Evolutionary conservation across 1,140 invertebrate genomes (phyloP).

Genomic region (Drosophila littoralis): DNA sequence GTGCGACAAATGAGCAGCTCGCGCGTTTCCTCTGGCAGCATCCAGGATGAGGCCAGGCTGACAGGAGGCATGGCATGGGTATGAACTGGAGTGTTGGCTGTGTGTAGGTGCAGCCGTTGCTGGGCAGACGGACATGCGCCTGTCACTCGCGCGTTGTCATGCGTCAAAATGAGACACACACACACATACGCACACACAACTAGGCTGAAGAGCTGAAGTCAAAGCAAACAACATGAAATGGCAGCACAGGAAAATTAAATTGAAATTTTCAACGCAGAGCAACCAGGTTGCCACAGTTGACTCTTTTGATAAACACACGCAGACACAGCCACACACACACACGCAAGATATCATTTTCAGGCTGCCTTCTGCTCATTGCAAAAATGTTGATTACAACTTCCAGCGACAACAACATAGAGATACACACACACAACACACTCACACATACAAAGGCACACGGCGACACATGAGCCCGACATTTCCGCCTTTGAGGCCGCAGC

Average conservation of each 20-base stretch:
- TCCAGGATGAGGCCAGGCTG: conserved; percentile 17
- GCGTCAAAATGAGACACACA: conserved; percentile 61
- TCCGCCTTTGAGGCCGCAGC: conserved; percentile 71
- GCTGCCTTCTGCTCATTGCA: conserved; percentile 53
- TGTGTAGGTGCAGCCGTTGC: conserved; percentile 72
- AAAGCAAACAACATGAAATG: conserved; percentile 77
- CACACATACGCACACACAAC: conserved; percentile 1
- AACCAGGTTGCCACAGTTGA: conserved; percentile 78
- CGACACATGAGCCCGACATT: conserved; percentile 76
- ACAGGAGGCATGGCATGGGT: background rate
- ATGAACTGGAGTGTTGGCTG: conserved; percentile 12
- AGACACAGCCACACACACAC: conserved; percentile 32
- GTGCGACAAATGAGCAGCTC: conserved; percentile 72
- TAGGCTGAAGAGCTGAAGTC: conserved; percentile 53
- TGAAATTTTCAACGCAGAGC: conserved; percentile 76
- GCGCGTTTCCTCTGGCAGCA: conserved; percentile 55
- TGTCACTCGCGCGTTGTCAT: conserved; percentile 75
- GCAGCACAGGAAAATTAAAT: conserved; percentile 76
- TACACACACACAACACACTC: conserved; percentile 11
- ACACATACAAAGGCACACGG: conserved; percentile 45
- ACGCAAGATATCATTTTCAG: conserved; percentile 34
- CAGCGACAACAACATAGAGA: conserved; percentile 36
- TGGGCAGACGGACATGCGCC: conserved; percentile 49
- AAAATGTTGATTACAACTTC: conserved; percentile 75
- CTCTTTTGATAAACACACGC: conserved; percentile 76